Percentiles rank a stretch among this genome's conserved stretches.
Conservation (phyloP, 1,140 invertebrate genomes). For the Brachionus paranguensis region DNA sequence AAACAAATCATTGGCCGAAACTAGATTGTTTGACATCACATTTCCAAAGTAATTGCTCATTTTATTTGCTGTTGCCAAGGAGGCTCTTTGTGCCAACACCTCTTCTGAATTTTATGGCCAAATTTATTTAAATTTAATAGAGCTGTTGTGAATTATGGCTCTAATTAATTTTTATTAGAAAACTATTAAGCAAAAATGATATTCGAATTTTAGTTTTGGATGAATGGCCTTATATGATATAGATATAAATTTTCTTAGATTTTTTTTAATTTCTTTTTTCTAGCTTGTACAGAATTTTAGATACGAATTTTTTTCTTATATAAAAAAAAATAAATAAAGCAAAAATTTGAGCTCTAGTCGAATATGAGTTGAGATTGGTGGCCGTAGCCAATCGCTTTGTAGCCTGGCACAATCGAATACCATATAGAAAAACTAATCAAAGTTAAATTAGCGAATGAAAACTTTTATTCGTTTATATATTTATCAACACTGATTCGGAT, state of each 20-base stretch:
- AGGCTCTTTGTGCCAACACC: not conserved
- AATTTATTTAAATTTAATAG: not conserved
- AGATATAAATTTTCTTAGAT: not conserved
- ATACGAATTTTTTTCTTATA: not conserved
- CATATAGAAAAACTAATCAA: conserved; percentile 18
- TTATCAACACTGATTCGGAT: not conserved
- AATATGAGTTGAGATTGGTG: not conserved
- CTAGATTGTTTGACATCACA: conserved; percentile 34
- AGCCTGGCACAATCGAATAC: not conserved
- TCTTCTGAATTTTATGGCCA: not conserved
- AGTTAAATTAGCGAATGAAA: not conserved
- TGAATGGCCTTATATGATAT: not conserved
- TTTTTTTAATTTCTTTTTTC: not conserved
- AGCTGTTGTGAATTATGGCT: not conserved
- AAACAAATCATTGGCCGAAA: conserved; percentile 33
- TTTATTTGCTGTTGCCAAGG: not conserved
- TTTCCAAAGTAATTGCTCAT: conserved; percentile 39
- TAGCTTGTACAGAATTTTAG: not conserved
- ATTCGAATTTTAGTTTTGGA: not conserved
- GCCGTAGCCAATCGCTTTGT: not conserved
- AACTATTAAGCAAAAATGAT: not conserved
- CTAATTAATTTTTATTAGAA: conserved; percentile 17
- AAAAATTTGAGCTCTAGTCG: not conserved
- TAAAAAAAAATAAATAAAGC: not conserved
- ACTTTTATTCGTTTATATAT: not conserved